phyloP scores from a whole-genome alignment of 1,140 invertebrate genomes.

The Lordiphosa stackelbergi region DNA sequence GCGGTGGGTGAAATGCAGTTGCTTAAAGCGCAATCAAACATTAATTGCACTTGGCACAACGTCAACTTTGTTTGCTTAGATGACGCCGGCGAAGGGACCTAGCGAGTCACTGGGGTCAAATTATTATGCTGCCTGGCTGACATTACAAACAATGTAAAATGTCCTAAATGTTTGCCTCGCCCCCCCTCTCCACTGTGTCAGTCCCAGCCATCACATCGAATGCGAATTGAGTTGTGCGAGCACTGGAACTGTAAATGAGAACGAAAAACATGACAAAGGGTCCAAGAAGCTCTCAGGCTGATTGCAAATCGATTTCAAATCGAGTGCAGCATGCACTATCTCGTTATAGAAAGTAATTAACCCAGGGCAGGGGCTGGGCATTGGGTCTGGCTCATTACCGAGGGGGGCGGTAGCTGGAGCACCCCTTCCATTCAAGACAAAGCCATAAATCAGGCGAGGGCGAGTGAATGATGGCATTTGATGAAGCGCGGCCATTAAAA shows the following conservation, averaged over 20 bases:
- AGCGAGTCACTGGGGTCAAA: conserved; percentile 40
- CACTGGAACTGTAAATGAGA: conserved; percentile 42
- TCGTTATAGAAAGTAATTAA: conserved; percentile 45
- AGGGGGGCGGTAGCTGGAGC: no score
- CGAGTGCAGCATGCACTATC: conserved; percentile 18
- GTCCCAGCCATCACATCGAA: conserved; percentile 61
- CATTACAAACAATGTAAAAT: conserved; percentile 66
- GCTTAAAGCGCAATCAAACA: conserved; percentile 51
- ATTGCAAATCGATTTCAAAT: conserved; percentile 59
- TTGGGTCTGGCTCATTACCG: no score
- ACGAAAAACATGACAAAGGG: conserved; percentile 46
- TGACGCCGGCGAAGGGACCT: conserved; percentile 6
- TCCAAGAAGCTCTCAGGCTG: conserved; percentile 38
- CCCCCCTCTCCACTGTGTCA: not conserved
- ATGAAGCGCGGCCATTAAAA: conserved; percentile 47
- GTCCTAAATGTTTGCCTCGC: conserved; percentile 49
- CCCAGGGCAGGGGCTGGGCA: conserved; percentile 9
- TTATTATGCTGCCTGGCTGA: conserved; percentile 38
- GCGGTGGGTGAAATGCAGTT: conserved; percentile 30
- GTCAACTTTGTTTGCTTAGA: conserved; percentile 54
- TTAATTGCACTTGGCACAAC: conserved; percentile 61
- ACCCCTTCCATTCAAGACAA: conserved; percentile 28
- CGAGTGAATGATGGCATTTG: conserved; percentile 22
- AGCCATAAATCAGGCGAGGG: conserved; percentile 44
- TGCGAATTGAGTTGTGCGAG: conserved; percentile 48